Percentiles rank a stretch among this genome's conserved stretches.
Conservation (phyloP, 2,888 invertebrate species). For the Eupeodes latifasciatus region DNA sequence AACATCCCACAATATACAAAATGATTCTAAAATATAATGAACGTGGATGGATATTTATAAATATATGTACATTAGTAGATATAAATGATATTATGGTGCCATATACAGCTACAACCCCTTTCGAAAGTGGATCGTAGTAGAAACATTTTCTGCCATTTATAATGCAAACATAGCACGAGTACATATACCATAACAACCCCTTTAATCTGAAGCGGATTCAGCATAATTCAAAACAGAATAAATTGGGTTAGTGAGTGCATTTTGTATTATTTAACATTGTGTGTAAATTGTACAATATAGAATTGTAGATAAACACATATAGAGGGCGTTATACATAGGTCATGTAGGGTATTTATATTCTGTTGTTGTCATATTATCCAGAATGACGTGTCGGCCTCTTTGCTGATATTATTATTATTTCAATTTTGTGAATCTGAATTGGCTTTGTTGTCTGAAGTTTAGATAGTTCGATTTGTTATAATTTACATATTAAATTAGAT, state of each 20-base stretch:
- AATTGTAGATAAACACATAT: neutral
- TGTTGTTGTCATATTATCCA: conserved; percentile 1
- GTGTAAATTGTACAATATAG: neutral
- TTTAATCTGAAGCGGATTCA: neutral
- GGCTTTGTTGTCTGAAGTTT: neutral
- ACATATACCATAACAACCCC: neutral
- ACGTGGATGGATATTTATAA: neutral
- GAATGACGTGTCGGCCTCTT: conserved; percentile 6
- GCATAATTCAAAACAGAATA: conserved; percentile 15
- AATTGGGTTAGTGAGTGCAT: conserved; percentile 24
- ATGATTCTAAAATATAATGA: neutral
- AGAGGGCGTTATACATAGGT: conserved; percentile 12
- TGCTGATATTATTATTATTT: conserved; percentile 21
- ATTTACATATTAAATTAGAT: neutral
- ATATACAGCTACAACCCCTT: neutral
- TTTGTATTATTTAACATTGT: neutral
- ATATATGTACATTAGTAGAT: neutral
- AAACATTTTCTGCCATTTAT: neutral
- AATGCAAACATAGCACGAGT: neutral
- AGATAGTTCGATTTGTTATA: neutral
- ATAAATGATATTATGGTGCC: too few species aligned
- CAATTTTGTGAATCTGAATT: conserved; percentile 10
- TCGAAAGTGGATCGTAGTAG: too few species aligned
- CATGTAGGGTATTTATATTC: conserved; percentile 3
- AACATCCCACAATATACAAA: conserved; percentile 1